Percentiles rank a stretch among this genome's conserved stretches.
These are phyloP conservation scores for Synchiropus splendidus DNA, from an alignment of 2,113 vertebrate species.

Conservation along the genomic window DNA sequence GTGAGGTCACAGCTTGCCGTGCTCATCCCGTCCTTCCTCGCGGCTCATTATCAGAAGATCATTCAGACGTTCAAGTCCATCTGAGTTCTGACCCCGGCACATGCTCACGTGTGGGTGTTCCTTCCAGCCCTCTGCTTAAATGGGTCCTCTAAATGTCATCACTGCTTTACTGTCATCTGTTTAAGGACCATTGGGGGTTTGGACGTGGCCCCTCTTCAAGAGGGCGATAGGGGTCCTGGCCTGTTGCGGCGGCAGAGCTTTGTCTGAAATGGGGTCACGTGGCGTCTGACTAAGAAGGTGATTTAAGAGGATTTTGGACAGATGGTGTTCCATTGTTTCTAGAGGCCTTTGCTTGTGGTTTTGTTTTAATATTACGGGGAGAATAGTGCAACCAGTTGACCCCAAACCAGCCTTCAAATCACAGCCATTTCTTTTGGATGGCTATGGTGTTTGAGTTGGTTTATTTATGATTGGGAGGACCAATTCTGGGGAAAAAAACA, in stretches of 20 bases:
- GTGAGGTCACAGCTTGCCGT: too few species aligned
- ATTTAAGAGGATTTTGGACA: conserved; percentile 63
- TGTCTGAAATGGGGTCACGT: conserved; percentile 45
- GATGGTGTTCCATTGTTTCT: conserved; percentile 60
- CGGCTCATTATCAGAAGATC: conserved; percentile 6
- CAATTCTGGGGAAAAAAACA: too few species aligned
- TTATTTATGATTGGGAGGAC: too few species aligned
- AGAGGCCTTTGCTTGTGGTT: conserved; percentile 43
- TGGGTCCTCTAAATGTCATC: conserved; percentile 20
- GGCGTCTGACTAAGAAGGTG: conserved; percentile 45
- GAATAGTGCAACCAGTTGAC: conserved; percentile 11
- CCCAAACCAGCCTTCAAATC: too few species aligned
- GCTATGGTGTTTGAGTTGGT: too few species aligned
- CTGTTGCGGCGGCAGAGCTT: conserved; percentile 3
- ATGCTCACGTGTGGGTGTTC: conserved; percentile 31
- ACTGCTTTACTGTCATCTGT: conserved; percentile 14
- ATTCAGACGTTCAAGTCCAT: conserved; percentile 10
- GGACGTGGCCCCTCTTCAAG: conserved; percentile 8
- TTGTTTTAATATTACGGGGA: conserved; percentile 23
- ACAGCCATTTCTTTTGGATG: too few species aligned
- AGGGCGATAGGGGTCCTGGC: not conserved
- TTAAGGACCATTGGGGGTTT: conserved; percentile 6
- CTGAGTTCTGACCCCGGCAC: conserved; percentile 21
- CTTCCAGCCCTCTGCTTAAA: conserved; percentile 36
- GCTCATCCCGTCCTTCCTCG: conserved; percentile 11